These are phyloP conservation scores for Acanthisitta chloris DNA, from an alignment of 2,113 vertebrate species.

Conservation along the genomic window DNA sequence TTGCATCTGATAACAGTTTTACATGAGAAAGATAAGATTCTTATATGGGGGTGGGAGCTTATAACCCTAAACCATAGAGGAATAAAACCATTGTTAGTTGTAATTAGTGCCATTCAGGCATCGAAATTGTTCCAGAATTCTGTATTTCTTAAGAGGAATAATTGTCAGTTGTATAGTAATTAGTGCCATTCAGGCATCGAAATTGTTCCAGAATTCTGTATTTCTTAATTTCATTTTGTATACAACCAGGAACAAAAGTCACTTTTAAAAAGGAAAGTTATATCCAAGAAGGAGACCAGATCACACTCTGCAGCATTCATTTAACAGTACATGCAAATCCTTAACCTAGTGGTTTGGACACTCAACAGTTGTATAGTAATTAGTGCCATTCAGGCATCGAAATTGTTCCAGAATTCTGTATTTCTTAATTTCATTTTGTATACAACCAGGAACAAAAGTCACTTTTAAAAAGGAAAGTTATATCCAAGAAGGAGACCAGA, in stretches of 20 bases:
- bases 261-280: background rate
- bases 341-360: background rate
- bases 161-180: background rate
- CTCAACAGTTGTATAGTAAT: background rate
- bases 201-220: background rate
- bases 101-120: background rate
- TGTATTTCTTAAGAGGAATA: background rate
- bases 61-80: background rate
- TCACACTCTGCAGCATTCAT: background rate
- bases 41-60: fast-evolving
- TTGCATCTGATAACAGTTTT: background rate
- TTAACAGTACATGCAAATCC: background rate
- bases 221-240: background rate
- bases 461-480: background rate
- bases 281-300: background rate
- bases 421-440: background rate
- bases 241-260: background rate
- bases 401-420: background rate
- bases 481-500: background rate
- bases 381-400: background rate
- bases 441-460: background rate
- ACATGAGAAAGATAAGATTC: background rate
- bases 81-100: background rate
- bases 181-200: background rate
- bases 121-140: background rate